Base-by-base conservation (phyloP, 1,140 invertebrate species). In the Hyles vespertilio region DNA sequence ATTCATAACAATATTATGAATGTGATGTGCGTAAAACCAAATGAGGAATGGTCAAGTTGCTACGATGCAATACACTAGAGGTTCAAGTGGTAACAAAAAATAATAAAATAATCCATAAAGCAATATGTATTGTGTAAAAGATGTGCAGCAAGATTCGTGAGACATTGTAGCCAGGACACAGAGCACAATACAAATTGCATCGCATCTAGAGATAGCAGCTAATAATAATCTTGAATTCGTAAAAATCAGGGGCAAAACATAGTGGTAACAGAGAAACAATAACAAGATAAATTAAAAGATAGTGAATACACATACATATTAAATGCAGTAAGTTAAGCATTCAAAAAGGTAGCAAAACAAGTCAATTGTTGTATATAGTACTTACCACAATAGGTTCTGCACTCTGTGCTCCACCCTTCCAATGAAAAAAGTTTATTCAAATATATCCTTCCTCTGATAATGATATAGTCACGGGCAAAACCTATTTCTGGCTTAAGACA, bases 301-400 rank as follows among this genome's bases (percentile, higher is more conserved):
- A 54, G 59, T 61, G 55, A 61, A 57, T 57, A 54, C 59, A 54
- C 51, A 57, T 56, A 61, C 40, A 5, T 57, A 49, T 44, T 48
- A 50, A 52, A 56, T 61, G 59, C 56, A 51, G 63, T 62, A 59
- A 69, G 58, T 66, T 45, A 79, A 79, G 70, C 69, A 74, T 69
- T 61, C 56, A 67, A 67, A 70, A 60, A 65, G 62, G 32, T 66
- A 73, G 65, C 58, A 71, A 62, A 52, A 9, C 10, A 70, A 67
- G 59, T 65, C 33, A 56, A 56, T 67, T 33, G 34, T 47, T 48
- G 22, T 63, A 46, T 48, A 58, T 61, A 70, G 62, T 63, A 96
- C 95, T 96, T 95, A 97, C 96, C 94, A 97, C 95, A 89, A 97
- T 97, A 84, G 96, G 96, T 92, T 97, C 96, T 92, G 95, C 94